Evolutionary conservation across 2,113 vertebrate species (phyloP), one percentile per base, ranked within the genome.

Genomic region (Perca schrenkii): DNA sequence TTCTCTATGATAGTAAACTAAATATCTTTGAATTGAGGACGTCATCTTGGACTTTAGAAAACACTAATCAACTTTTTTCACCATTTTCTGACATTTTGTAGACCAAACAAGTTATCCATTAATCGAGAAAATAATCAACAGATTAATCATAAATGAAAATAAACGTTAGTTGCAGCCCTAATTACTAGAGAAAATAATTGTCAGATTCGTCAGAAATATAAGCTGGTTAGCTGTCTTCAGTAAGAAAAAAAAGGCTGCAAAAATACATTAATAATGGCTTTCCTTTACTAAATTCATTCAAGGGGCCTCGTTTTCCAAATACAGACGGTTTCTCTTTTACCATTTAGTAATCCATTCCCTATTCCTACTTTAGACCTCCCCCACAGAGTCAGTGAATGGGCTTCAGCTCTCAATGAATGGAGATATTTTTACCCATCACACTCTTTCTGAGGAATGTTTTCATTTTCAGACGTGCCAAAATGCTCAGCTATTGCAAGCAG

Each of bases 371-470:
- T 11, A 56, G 12, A 56, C 64, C 61, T 77, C 54, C 63, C 43
- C 66, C 17, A 12, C 40, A 21, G 67, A 87, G 47, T 78, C 71
- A 60, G 68, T 92, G 87, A 93, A 92, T 90, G 76, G 66, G 58
- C 31, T 62, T 76, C 66, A n/a, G 56, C 14, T 50, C 46, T 80
- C 78, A 81, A 90, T 92, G 92, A 93, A 93, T 90, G 84, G 84
- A 86, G 71, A 88, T 92, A 89, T 92, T 91, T 92, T 88, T 88
- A 84, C 76, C 64, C 76, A 84, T 87, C 61, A 47, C 40, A 52
- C 81, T 82, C 76, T 81, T 87, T 83, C 82, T 88, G 66, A 49
- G 87, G 88, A 92, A 93, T 93, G 91, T 92, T 93, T 93, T 93
- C 79, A 85, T 93, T 93, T 89, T 86, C 46, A 69, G 53, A 86